phyloP scores from a whole-genome alignment of 1,140 invertebrate species.

The Luehdorfia chinensis region DNA sequence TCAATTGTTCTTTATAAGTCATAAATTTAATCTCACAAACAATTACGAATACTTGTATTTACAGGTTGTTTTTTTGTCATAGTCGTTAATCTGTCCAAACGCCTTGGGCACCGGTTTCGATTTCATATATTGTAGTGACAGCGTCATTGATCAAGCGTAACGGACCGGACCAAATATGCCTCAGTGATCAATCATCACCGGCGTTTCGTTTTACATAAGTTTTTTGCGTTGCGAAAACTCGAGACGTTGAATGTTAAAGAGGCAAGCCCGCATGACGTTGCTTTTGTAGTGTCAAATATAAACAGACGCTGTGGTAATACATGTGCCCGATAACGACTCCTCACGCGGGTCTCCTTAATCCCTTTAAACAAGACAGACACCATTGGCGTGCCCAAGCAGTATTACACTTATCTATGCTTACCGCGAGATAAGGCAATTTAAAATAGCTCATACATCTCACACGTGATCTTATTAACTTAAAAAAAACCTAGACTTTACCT shows the following conservation, averaged over 20 bases:
- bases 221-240: slow-evolving; percentile 45
- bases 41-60: too few species aligned
- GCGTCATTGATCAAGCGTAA: slow-evolving; percentile 55
- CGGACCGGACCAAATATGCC: slow-evolving; percentile 56
- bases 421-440: slow-evolving; percentile 7
- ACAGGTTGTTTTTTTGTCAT: too few species aligned
- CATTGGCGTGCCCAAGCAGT: neutral
- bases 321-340: slow-evolving; percentile 9
- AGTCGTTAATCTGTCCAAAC: too few species aligned
- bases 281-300: neutral
- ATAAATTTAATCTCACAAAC: too few species aligned
- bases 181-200: slow-evolving; percentile 49
- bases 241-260: slow-evolving; percentile 27
- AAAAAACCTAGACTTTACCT: too few species aligned
- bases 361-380: slow-evolving; percentile 4
- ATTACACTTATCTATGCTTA: neutral
- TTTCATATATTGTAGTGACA: slow-evolving; percentile 48
- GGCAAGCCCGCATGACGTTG: slow-evolving; percentile 3
- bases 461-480: neutral
- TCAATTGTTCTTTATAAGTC: too few species aligned
- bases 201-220: slow-evolving; percentile 47
- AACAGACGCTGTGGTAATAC: slow-evolving; percentile 1
- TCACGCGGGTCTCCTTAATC: slow-evolving; percentile 4
- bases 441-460: neutral
- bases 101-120: slow-evolving; percentile 58